These are phyloP conservation scores for Cantharis rufa DNA, from an alignment of 2,888 invertebrate species.

Conservation along the genomic window DNA sequence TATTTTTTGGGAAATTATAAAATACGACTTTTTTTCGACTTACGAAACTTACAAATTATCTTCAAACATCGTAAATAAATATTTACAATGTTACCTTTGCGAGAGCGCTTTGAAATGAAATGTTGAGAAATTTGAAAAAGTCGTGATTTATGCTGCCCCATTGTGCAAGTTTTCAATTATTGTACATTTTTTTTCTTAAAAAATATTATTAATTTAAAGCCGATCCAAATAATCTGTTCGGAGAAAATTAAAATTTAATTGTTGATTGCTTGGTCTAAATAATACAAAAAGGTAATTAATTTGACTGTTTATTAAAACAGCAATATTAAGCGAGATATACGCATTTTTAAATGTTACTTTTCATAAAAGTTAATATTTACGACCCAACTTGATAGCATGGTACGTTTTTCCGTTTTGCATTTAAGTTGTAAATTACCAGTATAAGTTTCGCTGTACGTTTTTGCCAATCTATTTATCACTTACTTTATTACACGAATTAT, in stretches of 20 bases:
- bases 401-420: background rate
- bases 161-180: background rate
- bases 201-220: background rate
- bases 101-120: too few relatives aligned
- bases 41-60: background rate
- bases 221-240: background rate
- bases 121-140: background rate
- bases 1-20: too few relatives aligned
- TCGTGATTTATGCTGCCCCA: background rate
- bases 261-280: background rate
- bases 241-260: background rate
- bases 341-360: background rate
- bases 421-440: background rate
- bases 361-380: background rate
- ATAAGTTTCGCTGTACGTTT: background rate
- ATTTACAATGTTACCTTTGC: background rate
- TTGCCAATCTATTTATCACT: background rate
- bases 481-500: background rate
- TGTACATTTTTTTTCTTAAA: too few relatives aligned
- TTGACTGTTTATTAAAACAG: background rate
- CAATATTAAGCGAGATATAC: background rate
- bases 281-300: background rate
- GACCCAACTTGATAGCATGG: background rate
- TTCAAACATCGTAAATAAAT: background rate
- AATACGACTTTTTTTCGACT: background rate